These are phyloP conservation scores for Anarhynchus alexandrinus DNA, from an alignment of 2,113 vertebrate genomes.

Conservation along the genomic window DNA sequence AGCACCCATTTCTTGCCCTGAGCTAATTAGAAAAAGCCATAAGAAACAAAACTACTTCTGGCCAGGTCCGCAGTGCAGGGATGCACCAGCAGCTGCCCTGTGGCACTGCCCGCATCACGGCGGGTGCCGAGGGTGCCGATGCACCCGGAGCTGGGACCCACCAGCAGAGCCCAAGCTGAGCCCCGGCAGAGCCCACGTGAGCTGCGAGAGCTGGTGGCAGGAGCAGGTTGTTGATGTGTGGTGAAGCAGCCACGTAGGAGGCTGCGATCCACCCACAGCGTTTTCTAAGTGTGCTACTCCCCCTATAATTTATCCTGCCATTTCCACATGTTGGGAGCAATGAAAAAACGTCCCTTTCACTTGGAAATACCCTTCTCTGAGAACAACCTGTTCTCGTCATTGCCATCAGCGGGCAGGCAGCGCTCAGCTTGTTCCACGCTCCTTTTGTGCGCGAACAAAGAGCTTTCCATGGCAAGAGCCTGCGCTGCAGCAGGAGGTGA, in stretches of 20 bases:
- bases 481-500: not conserved
- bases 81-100: accelerated
- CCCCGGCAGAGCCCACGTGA: not conserved
- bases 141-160: not conserved
- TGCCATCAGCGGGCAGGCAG: slow-evolving; percentile 18
- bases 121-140: accelerated
- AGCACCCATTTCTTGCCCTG: not conserved
- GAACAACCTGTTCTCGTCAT: slow-evolving; percentile 53
- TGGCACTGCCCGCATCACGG: accelerated
- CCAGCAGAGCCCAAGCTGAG: not conserved
- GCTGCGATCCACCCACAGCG: not conserved
- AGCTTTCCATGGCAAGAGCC: slow-evolving; percentile 28
- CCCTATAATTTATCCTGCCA: slow-evolving; percentile 58
- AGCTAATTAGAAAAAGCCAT: not conserved
- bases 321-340: slow-evolving; percentile 24
- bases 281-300: slow-evolving; percentile 26
- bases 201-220: not conserved
- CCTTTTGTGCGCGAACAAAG: slow-evolving; percentile 37
- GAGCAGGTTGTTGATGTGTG: slow-evolving; percentile 8
- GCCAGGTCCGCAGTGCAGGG: not conserved
- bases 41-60: not conserved
- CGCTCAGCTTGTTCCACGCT: not conserved
- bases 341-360: slow-evolving; percentile 49
- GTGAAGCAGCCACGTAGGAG: slow-evolving; percentile 1
- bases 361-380: slow-evolving; percentile 48